Evolutionary conservation across 2,797 vertebrate genomes (phyloP).

Genomic region (Catharus ustulatus): DNA sequence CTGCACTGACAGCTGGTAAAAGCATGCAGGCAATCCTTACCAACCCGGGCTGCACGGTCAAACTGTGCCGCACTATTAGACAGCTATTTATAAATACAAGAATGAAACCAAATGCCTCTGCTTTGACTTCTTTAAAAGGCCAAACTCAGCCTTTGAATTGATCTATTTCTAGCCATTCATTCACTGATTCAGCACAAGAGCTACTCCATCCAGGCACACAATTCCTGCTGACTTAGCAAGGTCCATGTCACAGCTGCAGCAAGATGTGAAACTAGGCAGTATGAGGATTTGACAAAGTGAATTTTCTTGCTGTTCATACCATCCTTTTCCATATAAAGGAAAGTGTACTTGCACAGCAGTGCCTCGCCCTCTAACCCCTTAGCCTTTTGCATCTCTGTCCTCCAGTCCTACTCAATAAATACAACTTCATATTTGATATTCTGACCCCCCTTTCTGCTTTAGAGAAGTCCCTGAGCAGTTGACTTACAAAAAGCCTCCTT

Average conservation of each 20-base stretch:
- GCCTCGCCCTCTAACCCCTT: background rate
- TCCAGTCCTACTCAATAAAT: background rate
- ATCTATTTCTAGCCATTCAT: background rate
- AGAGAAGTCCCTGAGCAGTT: background rate
- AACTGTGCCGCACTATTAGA: conserved; percentile 6
- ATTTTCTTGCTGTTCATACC: background rate
- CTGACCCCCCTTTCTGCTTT: background rate
- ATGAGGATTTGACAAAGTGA: background rate
- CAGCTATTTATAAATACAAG: conserved; percentile 18
- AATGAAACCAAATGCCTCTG: background rate
- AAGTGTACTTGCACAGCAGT: background rate
- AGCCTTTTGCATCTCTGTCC: background rate
- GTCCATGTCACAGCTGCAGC: background rate
- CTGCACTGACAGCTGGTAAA: conserved; percentile 49
- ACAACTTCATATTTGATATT: background rate
- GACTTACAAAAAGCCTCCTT: background rate
- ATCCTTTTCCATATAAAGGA: background rate
- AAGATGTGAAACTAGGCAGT: background rate
- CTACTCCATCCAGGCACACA: background rate
- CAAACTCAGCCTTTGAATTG: background rate
- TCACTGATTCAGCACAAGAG: background rate
- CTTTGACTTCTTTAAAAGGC: conserved; percentile 1
- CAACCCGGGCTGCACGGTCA: background rate
- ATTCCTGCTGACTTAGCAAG: background rate
- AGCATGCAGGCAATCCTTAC: conserved; percentile 15